phyloP scores from a whole-genome alignment of 2,888 invertebrate genomes.

The Protophormia terraenovae region DNA sequence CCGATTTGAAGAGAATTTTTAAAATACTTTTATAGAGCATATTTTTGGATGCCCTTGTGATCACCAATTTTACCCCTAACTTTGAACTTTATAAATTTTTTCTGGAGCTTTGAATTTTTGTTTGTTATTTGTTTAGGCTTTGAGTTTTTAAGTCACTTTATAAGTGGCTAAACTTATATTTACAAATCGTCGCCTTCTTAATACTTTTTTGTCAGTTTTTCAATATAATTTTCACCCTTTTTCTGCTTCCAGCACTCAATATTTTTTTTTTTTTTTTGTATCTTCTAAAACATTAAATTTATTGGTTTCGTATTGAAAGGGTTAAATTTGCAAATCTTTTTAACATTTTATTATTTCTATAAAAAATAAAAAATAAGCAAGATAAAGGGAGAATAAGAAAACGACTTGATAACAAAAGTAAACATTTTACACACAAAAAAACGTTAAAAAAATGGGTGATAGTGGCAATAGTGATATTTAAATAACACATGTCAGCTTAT shows the following conservation, averaged over 20 bases:
- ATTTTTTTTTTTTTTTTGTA: background rate
- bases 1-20: too few relatives aligned
- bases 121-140: too few relatives aligned
- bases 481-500: slow-evolving; percentile 62
- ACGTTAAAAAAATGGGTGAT: background rate
- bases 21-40: too few relatives aligned
- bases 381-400: background rate
- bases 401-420: background rate
- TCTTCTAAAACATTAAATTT: slow-evolving; percentile 20
- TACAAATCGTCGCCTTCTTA: background rate
- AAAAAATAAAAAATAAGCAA: background rate
- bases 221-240: background rate
- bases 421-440: background rate
- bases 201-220: background rate
- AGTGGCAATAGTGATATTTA: slow-evolving; percentile 44
- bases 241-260: background rate
- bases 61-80: too few relatives aligned
- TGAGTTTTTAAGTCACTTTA: background rate
- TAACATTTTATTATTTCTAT: slow-evolving; percentile 14
- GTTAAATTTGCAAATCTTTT: slow-evolving; percentile 26
- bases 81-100: too few relatives aligned
- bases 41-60: too few relatives aligned
- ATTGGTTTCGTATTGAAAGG: slow-evolving; percentile 43
- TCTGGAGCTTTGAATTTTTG: too few relatives aligned
- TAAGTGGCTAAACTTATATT: background rate